Evolutionary conservation across 1,140 invertebrate species (phyloP).

Genomic region (Lucilia cuprina): DNA sequence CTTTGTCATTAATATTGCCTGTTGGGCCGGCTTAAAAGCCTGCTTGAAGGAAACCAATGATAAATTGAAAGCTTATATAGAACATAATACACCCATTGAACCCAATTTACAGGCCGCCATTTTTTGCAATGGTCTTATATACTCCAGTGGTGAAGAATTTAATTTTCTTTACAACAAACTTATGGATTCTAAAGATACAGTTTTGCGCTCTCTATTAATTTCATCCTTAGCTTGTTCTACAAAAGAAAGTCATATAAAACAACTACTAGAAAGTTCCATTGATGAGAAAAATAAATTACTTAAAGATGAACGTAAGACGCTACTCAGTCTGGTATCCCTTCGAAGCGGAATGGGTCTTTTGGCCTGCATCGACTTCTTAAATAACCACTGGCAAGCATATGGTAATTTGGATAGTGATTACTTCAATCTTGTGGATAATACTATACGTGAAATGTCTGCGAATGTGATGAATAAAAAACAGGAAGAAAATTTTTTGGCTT

Average conservation of each 20-base stretch:
- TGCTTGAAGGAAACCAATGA: slow-evolving; percentile 63
- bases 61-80: slow-evolving; percentile 57
- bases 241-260: slow-evolving; percentile 49
- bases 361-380: slow-evolving; percentile 49
- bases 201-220: slow-evolving; percentile 65
- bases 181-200: slow-evolving; percentile 65
- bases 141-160: slow-evolving; percentile 70
- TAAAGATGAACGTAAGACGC: slow-evolving; percentile 47
- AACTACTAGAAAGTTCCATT: slow-evolving; percentile 52
- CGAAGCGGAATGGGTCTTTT: slow-evolving; percentile 49
- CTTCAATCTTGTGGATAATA: slow-evolving; percentile 46
- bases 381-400: slow-evolving; percentile 47
- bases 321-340: slow-evolving; percentile 48
- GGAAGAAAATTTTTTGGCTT: slow-evolving; percentile 43
- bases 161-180: slow-evolving; percentile 71
- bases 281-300: slow-evolving; percentile 43
- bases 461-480: slow-evolving; percentile 50
- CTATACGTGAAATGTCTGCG: slow-evolving; percentile 47
- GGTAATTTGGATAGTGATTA: slow-evolving; percentile 44
- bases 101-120: slow-evolving; percentile 61
- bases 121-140: slow-evolving; percentile 72
- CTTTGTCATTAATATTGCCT: slow-evolving; percentile 64
- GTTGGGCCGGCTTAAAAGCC: slow-evolving; percentile 60
- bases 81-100: slow-evolving; percentile 53
- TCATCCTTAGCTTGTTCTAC: slow-evolving; percentile 67